phyloP scores from a whole-genome alignment of 2,797 vertebrate species.

The Ptychadena robeensis region DNA sequence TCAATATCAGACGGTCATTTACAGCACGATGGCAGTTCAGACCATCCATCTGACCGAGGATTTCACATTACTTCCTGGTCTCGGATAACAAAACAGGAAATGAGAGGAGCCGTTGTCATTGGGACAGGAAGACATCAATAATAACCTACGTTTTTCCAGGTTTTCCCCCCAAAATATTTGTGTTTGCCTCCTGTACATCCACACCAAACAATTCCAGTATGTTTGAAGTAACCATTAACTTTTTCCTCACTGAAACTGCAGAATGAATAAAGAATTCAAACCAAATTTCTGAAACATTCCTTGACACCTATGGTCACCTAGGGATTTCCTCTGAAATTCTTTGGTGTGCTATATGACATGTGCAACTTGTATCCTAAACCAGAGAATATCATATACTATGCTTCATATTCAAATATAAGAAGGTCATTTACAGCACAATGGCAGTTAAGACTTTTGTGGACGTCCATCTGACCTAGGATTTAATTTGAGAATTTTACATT shows the following conservation, averaged over 20 bases:
- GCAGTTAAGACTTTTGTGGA: background rate
- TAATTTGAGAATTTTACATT: background rate
- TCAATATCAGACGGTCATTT: background rate
- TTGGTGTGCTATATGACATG: background rate
- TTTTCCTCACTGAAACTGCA: too few species aligned
- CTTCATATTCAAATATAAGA: background rate
- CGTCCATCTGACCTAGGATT: background rate
- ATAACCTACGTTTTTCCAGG: too few species aligned
- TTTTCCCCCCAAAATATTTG: too few species aligned
- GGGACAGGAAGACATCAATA: too few species aligned
- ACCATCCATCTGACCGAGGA: background rate
- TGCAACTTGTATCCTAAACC: slow-evolving; percentile 56
- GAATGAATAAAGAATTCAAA: too few species aligned
- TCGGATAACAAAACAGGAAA: too few species aligned
- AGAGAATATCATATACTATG: too few species aligned
- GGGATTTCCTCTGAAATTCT: slow-evolving; percentile 62
- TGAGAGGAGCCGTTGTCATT: too few species aligned
- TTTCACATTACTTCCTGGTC: too few species aligned
- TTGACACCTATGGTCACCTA: slow-evolving; percentile 76
- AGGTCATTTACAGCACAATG: background rate
- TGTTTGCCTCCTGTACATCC: too few species aligned
- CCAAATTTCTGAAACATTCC: slow-evolving; percentile 53
- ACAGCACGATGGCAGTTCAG: background rate
- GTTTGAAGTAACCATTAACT: too few species aligned
- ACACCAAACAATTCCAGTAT: too few species aligned